Evolutionary conservation across 2,888 invertebrate species (phyloP), one percentile per base, ranked within the genome.

Genomic region (Lingula anatina): DNA sequence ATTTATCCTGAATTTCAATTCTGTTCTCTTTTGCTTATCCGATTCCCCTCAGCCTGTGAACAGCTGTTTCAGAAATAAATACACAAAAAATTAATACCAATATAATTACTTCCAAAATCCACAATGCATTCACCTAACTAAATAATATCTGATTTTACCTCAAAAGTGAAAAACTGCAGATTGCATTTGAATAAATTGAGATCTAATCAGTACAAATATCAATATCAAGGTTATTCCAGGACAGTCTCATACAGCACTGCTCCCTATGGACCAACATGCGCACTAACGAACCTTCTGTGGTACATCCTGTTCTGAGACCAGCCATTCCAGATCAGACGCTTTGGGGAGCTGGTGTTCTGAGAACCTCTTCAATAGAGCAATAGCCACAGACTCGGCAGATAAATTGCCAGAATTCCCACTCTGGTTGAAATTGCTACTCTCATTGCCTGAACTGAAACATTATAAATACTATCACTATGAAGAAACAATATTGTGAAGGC

Each of bases 281-380:
- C n/a, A n/a, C n/a, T 18, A 23, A 52, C 64, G 60, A 64, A 82
- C 82, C 60, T 77, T 81, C 73, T 89, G 89, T 1, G 88, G 88
- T 9, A 85, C 86, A 68, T 89, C 88, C 64, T 83, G 72, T 63
- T 89, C 88, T 0, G 87, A 85, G 0, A 89, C 87, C 2, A 89
- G 79, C 89, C 89, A 90, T 62, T 86, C 83, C 36, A 90, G 75
- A 62, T 89, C 88, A 0, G 86, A 86, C 2, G 88, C 87, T 59
- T 85, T 83, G 0, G 89, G 89, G 46, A 89, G 76, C 51, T 74
- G 86, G 63, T 86, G 85, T 61, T 87, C 86, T 53, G 83, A 86
- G 69, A 89, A 89, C 69, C 84, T 84, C 52, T 86, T 84, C 49
- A 90, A 84, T 24, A 90, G 76, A 23, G 85, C 86, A 21, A 89